phyloP scores from a whole-genome alignment of 2,797 vertebrate species.

The Neostethus bicornis region DNA sequence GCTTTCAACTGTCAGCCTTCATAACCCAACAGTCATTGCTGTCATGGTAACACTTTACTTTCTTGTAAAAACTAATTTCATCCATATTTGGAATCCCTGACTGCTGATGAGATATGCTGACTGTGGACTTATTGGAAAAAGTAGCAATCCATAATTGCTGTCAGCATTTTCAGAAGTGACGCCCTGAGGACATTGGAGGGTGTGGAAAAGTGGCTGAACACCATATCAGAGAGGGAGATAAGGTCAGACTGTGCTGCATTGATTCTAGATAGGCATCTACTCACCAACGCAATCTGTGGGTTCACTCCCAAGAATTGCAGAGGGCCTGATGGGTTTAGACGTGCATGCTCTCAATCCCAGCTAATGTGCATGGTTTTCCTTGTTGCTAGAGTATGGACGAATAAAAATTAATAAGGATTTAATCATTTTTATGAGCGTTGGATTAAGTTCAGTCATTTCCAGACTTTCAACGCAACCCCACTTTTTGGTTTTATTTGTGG shows the following conservation, averaged over 20 bases:
- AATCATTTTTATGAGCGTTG: too few relatives aligned
- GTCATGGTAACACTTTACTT: slow-evolving; percentile 10
- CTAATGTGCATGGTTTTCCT: too few relatives aligned
- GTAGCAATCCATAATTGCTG: slow-evolving; percentile 68
- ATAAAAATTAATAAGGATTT: too few relatives aligned
- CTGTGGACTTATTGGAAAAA: slow-evolving; percentile 53
- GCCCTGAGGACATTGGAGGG: slow-evolving; percentile 58
- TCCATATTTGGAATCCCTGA: slow-evolving; percentile 39
- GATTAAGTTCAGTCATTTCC: too few relatives aligned
- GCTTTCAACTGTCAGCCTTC: too few relatives aligned
- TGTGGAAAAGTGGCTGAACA: slow-evolving; percentile 68
- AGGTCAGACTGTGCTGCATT: slow-evolving; percentile 74
- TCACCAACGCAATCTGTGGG: slow-evolving; percentile 61
- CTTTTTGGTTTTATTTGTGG: too few relatives aligned
- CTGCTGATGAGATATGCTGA: slow-evolving; percentile 34
- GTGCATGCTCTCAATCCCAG: slow-evolving; percentile 43
- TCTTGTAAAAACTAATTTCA: slow-evolving; percentile 30
- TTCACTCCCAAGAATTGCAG: slow-evolving; percentile 41
- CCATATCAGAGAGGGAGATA: slow-evolving; percentile 70
- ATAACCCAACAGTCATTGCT: too few relatives aligned
- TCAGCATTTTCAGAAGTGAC: slow-evolving; percentile 54
- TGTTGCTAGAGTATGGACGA: too few relatives aligned
- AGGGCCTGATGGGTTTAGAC: slow-evolving; percentile 54
- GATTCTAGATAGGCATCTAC: slow-evolving; percentile 78
- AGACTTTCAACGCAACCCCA: too few relatives aligned